Percentiles rank a stretch among this genome's conserved stretches.
These are phyloP conservation scores for Corythoichthys intestinalis DNA, from an alignment of 2,113 vertebrate species.

Conservation along the genomic window DNA sequence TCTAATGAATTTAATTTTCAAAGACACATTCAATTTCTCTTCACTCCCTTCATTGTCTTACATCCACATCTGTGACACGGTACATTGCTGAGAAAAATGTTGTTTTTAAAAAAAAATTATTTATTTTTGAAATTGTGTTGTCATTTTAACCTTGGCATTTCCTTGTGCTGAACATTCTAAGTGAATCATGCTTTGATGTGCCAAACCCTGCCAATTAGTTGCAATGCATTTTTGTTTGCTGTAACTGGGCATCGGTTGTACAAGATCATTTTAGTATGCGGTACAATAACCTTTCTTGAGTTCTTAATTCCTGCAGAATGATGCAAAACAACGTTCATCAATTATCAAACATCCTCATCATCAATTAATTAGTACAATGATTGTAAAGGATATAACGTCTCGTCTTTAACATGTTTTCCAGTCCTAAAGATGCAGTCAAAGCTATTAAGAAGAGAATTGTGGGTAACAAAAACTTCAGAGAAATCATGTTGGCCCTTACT, in stretches of 20 bases:
- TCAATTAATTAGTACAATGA: too few species aligned
- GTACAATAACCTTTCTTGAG: too few species aligned
- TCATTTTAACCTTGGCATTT: background rate
- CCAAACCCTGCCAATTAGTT: background rate
- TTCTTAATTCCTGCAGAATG: background rate
- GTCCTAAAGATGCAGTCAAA: constrained; percentile 90
- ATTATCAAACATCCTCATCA: too few species aligned
- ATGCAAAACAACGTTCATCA: too few species aligned
- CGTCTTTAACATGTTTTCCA: constrained; percentile 46
- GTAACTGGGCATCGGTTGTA: background rate
- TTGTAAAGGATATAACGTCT: background rate
- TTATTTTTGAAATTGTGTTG: background rate
- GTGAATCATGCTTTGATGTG: background rate
- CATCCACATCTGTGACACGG: background rate
- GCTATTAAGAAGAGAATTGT: constrained; percentile 91
- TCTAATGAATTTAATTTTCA: background rate
- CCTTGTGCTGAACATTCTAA: background rate
- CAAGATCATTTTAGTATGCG: too few species aligned
- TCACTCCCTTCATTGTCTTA: background rate
- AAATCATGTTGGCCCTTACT: constrained; percentile 93
- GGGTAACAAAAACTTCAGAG: constrained; percentile 93
- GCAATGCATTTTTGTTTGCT: background rate
- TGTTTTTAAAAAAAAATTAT: background rate
- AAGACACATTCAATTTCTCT: background rate
- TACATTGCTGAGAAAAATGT: background rate